phyloP scores from a whole-genome alignment of 2,888 invertebrate species.

The Arge pagana region DNA sequence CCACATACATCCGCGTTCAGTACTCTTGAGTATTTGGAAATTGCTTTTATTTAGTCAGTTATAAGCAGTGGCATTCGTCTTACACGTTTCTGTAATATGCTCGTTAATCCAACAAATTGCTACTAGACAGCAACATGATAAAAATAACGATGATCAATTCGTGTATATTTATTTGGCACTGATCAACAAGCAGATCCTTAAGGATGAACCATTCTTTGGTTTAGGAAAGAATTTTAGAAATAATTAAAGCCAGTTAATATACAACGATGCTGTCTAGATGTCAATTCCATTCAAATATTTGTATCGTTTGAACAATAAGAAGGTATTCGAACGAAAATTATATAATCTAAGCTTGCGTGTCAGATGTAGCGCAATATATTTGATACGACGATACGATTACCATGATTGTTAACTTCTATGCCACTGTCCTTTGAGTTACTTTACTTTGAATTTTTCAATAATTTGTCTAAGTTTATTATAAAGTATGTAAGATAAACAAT shows the following conservation, averaged over 20 bases:
- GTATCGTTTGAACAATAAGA: slow-evolving; percentile 2
- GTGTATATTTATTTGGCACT: no score
- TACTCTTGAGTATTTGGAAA: slow-evolving; percentile 51
- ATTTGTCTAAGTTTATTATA: slow-evolving; percentile 40
- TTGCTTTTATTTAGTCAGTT: slow-evolving; percentile 33
- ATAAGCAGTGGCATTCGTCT: slow-evolving; percentile 37
- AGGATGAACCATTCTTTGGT: no score
- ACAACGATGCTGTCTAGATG: slow-evolving; percentile 13
- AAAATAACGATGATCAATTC: not conserved
- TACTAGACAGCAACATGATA: slow-evolving; percentile 6
- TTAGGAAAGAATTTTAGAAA: no score
- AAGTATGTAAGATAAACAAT: slow-evolving; percentile 56
- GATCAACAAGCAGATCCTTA: no score
- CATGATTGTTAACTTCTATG: slow-evolving; percentile 33
- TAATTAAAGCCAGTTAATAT: no score
- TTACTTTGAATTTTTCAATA: slow-evolving; percentile 27
- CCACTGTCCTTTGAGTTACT: slow-evolving; percentile 41
- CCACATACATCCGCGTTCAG: slow-evolving; percentile 57
- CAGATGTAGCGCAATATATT: not conserved
- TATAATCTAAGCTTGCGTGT: not conserved
- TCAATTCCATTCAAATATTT: slow-evolving; percentile 5
- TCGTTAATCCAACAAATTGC: slow-evolving; percentile 10
- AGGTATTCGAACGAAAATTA: not conserved
- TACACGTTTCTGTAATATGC: not conserved
- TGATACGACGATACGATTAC: not conserved